These are phyloP conservation scores for Brassicogethes aeneus DNA, from an alignment of 2,888 invertebrate genomes.

Conservation along the genomic window DNA sequence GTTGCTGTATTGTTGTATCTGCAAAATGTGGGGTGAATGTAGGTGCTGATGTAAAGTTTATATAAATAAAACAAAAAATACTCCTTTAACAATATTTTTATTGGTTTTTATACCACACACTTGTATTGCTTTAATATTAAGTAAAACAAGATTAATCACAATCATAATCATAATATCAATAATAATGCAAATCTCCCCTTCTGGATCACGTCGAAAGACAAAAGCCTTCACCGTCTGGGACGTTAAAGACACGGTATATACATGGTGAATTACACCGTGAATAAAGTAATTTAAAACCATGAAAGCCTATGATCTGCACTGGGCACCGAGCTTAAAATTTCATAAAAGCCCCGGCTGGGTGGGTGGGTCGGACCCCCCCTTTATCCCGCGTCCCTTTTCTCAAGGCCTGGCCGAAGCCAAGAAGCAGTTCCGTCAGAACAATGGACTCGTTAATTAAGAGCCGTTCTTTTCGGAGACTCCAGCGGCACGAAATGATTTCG, in stretches of 20 bases:
- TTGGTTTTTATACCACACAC: too few species aligned
- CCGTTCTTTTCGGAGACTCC: constrained; percentile 48
- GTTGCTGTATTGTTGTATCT: not conserved
- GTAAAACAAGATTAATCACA: too few species aligned
- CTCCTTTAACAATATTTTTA: too few species aligned
- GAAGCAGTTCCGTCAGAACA: constrained; percentile 55
- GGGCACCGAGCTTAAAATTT: constrained; percentile 22
- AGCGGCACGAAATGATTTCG: constrained; percentile 1
- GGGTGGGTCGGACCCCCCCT: not conserved
- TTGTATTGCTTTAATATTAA: too few species aligned
- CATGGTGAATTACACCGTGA: constrained; percentile 3
- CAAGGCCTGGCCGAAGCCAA: constrained; percentile 14
- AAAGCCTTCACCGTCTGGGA: too few species aligned
- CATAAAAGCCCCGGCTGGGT: constrained; percentile 15
- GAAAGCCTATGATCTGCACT: constrained; percentile 18
- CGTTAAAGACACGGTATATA: constrained; percentile 1
- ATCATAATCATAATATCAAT: too few species aligned
- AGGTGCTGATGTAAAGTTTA: too few species aligned
- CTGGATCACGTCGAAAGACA: too few species aligned
- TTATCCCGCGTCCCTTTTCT: not conserved
- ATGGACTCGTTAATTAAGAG: constrained; percentile 72
- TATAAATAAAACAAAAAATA: too few species aligned
- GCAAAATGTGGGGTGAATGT: not conserved
- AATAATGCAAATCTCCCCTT: too few species aligned
- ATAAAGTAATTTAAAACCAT: constrained; percentile 21